Evolutionary conservation across 2,797 vertebrate genomes (phyloP).

Genomic region (Miichthys miiuy): DNA sequence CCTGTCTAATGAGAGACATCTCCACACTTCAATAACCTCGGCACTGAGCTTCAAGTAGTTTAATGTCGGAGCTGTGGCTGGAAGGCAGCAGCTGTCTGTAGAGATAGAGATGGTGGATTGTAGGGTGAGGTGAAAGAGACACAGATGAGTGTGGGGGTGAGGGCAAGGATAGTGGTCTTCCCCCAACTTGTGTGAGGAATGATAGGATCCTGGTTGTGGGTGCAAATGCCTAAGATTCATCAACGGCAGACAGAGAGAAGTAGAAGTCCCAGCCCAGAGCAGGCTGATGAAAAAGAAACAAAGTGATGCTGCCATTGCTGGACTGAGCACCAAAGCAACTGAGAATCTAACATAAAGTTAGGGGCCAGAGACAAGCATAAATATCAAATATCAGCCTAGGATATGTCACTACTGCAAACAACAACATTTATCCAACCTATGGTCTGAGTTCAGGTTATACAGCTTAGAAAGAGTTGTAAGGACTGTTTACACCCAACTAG

Average conservation of each 20-base stretch:
- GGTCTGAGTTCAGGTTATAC: background rate
- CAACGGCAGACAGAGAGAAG: slow-evolving; percentile 15
- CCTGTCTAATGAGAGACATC: slow-evolving; percentile 79
- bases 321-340: slow-evolving; percentile 10
- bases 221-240: slow-evolving; percentile 34
- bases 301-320: slow-evolving; percentile 17
- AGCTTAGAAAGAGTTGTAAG: background rate
- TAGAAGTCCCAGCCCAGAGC: slow-evolving; percentile 23
- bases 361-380: background rate
- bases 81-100: slow-evolving; percentile 63
- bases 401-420: background rate
- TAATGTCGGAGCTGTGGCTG: slow-evolving; percentile 57
- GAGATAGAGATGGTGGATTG: slow-evolving; percentile 32
- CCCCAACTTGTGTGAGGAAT: slow-evolving; percentile 28
- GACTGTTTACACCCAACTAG: background rate
- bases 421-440: background rate
- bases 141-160: slow-evolving; percentile 35
- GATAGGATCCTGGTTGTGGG: slow-evolving; percentile 38
- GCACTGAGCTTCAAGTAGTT: slow-evolving; percentile 62
- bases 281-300: background rate
- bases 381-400: background rate
- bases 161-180: slow-evolving; percentile 34
- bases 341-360: slow-evolving; percentile 8
- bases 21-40: slow-evolving; percentile 70
- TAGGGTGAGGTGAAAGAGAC: slow-evolving; percentile 27